Percentiles rank a stretch among this genome's conserved stretches.
Conservation (phyloP, 2,113 vertebrate genomes). For the Morone chrysops region DNA sequence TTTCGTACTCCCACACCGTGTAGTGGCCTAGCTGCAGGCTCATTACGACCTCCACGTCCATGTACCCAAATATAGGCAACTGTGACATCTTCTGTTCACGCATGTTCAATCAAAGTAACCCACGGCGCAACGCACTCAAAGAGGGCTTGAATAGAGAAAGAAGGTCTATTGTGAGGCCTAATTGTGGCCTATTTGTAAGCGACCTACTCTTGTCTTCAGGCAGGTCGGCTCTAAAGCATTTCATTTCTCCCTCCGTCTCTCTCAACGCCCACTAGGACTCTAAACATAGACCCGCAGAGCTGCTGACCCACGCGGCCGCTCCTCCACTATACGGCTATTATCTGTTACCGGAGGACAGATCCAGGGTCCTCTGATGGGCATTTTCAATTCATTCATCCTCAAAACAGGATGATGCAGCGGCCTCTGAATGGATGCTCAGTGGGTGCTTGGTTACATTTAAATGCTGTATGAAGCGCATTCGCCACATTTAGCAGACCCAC, state of each 20-base stretch:
- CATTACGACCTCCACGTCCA: constrained; percentile 15
- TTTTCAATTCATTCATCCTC: not conserved
- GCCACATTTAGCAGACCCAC: not conserved
- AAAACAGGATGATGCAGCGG: not conserved
- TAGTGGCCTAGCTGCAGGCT: constrained; percentile 22
- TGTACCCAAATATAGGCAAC: constrained; percentile 13
- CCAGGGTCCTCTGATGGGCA: not conserved
- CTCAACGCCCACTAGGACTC: constrained; percentile 65
- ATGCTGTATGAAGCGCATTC: not conserved
- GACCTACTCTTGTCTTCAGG: constrained; percentile 28
- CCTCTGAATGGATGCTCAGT: not conserved
- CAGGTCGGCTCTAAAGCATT: constrained; percentile 30
- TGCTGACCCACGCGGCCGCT: constrained; percentile 54
- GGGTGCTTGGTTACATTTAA: not conserved
- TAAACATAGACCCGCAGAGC: constrained; percentile 62
- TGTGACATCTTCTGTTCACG: not conserved
- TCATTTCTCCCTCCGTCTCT: constrained; percentile 24
- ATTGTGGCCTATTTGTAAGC: constrained; percentile 42
- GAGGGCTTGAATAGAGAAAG: not conserved
- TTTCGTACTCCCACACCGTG: not conserved
- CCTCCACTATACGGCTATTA: constrained; percentile 31
- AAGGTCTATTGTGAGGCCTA: constrained; percentile 8
- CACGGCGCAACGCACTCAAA: not conserved
- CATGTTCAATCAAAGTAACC: not conserved
- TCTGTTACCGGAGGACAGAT: constrained; percentile 13